Conservation (phyloP, 2,797 vertebrate genomes). For the Platalea minor region DNA sequence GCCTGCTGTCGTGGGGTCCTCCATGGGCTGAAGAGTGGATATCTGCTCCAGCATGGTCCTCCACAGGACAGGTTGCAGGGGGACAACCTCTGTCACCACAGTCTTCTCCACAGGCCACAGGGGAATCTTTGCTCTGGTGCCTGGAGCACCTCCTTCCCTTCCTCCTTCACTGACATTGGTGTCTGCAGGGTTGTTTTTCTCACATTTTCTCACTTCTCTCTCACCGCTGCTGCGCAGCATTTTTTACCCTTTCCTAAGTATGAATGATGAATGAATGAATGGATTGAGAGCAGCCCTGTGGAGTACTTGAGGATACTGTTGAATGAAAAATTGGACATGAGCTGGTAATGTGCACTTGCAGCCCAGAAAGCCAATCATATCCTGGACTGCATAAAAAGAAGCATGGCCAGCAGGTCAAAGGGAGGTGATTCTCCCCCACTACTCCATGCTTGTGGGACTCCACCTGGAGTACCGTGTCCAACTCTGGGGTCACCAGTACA, state of each 20-base stretch:
- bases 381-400: background rate
- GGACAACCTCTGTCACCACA: too few species aligned
- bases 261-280: background rate
- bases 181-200: background rate
- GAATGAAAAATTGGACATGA: background rate
- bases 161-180: background rate
- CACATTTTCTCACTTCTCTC: background rate
- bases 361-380: background rate
- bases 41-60: background rate
- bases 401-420: fast-evolving
- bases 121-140: background rate
- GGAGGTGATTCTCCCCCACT: background rate
- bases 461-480: background rate
- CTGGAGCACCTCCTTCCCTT: background rate
- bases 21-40: background rate
- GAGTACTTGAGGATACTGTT: background rate
- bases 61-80: background rate
- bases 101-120: background rate
- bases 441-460: background rate
- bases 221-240: background rate
- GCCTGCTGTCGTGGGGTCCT: background rate
- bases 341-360: background rate
- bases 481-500: background rate
- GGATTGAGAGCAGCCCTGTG: background rate
- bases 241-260: background rate